These are phyloP conservation scores for Miniopterus natalensis DNA, from an alignment of 2,113 vertebrate genomes.

Conservation along the genomic window DNA sequence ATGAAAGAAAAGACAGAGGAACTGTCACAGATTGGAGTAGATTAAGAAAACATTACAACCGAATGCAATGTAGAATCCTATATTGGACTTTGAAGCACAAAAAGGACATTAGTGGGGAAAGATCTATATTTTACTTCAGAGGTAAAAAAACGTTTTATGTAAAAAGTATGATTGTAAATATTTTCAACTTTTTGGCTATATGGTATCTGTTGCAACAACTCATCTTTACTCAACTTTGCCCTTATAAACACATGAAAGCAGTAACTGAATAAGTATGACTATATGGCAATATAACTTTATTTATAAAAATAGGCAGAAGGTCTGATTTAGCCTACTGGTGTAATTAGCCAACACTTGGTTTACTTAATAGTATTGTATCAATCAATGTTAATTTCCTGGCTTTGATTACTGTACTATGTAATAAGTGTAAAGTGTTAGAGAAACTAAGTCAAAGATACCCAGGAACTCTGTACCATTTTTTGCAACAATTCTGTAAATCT, in stretches of 20 bases:
- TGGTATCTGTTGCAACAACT: not conserved
- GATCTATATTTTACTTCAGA: not conserved
- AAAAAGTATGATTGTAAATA: not conserved
- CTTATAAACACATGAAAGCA: not conserved
- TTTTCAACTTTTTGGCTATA: not conserved
- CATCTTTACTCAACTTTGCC: not conserved
- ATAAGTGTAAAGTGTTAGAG: not conserved
- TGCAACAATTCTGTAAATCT: not conserved
- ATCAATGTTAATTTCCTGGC: constrained; percentile 14
- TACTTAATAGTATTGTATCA: not conserved
- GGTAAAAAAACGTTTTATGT: not conserved
- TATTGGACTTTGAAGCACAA: not conserved
- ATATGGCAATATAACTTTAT: not conserved
- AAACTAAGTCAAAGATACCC: not conserved
- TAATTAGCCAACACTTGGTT: not conserved
- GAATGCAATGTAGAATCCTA: not conserved
- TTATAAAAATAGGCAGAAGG: not conserved
- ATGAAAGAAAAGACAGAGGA: constrained; percentile 25
- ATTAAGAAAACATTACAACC: constrained; percentile 31
- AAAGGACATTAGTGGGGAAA: constrained; percentile 22
- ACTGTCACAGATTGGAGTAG: not conserved
- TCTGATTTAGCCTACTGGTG: not conserved
- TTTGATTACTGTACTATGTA: not conserved
- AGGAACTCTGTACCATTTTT: not conserved
- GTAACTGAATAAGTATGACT: not conserved